Evolutionary conservation across 2,797 vertebrate species (phyloP).

Genomic region (Diceros bicornis): DNA sequence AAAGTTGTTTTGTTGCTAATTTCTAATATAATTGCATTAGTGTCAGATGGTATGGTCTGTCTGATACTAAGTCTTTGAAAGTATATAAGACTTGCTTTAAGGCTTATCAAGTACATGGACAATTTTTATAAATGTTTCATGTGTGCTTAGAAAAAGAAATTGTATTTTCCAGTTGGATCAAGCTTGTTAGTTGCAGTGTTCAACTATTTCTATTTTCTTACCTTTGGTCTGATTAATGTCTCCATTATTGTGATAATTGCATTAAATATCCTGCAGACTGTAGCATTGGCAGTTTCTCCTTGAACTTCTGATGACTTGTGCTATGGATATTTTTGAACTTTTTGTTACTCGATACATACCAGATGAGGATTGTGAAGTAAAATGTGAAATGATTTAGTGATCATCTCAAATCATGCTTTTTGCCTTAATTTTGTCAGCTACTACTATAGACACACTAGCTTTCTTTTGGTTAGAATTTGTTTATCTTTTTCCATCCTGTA

Average conservation of each 20-base stretch:
- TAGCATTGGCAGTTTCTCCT: neutral
- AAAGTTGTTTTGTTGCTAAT: neutral
- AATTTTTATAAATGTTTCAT: conserved; percentile 40
- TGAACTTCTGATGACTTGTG: neutral
- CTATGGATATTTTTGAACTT: neutral
- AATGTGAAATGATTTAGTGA: neutral
- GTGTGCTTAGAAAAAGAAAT: neutral
- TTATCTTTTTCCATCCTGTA: neutral
- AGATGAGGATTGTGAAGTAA: neutral
- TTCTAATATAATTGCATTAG: neutral
- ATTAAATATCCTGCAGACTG: neutral
- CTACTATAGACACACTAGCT: neutral
- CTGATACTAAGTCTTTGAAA: neutral
- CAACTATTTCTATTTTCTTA: neutral
- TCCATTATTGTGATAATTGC: neutral
- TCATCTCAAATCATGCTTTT: neutral
- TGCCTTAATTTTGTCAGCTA: conserved; percentile 28
- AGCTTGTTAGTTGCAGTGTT: neutral
- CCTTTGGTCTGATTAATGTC: neutral
- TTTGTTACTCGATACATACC: neutral
- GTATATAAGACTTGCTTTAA: conserved; percentile 2
- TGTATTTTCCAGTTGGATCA: conserved; percentile 31
- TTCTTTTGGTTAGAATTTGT: conserved; percentile 20
- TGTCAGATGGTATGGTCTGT: neutral
- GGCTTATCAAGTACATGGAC: neutral